Evolutionary conservation across 1,140 invertebrate genomes (phyloP).

Genomic region (Gryllus bimaculatus): DNA sequence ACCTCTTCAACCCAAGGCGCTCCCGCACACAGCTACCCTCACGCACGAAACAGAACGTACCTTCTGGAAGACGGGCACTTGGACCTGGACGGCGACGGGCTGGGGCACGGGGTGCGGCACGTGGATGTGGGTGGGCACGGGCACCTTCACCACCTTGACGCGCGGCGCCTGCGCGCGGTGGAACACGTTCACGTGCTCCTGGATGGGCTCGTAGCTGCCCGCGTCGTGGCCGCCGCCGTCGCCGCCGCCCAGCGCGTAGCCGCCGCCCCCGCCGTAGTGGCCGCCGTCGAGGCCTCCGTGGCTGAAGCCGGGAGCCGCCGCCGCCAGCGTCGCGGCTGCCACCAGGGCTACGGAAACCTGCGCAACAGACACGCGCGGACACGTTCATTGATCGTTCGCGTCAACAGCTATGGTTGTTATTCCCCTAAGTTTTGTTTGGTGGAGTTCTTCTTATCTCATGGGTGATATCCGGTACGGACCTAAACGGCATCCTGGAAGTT

Average conservation of each 20-base stretch:
- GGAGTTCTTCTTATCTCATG: no score
- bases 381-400: no score
- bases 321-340: background rate
- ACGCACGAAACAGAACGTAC: background rate
- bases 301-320: background rate
- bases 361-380: background rate
- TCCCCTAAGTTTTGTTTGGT: no score
- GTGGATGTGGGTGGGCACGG: slow-evolving; percentile 25
- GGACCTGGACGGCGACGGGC: slow-evolving; percentile 20
- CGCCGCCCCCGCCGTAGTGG: no score
- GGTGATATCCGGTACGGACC: no score
- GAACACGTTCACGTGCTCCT: slow-evolving; percentile 8
- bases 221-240: slow-evolving; percentile 9
- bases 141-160: slow-evolving; percentile 23
- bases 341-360: slow-evolving; percentile 7
- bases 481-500: no score
- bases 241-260: background rate
- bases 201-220: slow-evolving; percentile 7
- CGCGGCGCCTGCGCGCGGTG: slow-evolving; percentile 22
- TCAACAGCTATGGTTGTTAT: no score
- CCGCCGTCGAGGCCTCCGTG: background rate
- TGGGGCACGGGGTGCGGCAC: slow-evolving; percentile 24
- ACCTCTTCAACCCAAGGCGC: no score
- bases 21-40: no score
- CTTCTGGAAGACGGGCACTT: slow-evolving; percentile 38